Evolutionary conservation across 2,797 vertebrate genomes (phyloP).

Genomic region (Cuculus canorus): DNA sequence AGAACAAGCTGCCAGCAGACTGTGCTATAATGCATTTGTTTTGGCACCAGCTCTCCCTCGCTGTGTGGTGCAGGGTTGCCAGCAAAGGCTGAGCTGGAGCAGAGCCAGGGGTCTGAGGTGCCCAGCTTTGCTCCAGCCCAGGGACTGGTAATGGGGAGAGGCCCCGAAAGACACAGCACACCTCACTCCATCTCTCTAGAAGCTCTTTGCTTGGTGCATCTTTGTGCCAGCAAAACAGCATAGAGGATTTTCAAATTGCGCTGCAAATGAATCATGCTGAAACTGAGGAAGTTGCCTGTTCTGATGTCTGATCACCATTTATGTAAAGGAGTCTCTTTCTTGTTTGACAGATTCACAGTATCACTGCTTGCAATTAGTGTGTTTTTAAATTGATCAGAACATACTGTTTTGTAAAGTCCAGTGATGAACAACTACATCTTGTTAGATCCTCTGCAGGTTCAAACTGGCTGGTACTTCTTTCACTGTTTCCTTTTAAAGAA

Average conservation of each 20-base stretch:
- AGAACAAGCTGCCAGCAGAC: not conserved
- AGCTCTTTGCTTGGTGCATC: not conserved
- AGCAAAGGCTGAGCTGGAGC: not conserved
- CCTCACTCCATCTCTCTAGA: not conserved
- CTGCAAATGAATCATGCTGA: not conserved
- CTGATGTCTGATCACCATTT: not conserved
- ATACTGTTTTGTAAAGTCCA: not conserved
- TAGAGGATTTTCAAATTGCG: not conserved
- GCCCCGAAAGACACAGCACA: rapidly evolving
- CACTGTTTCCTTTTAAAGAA: not conserved
- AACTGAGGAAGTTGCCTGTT: rapidly evolving
- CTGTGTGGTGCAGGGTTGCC: not conserved
- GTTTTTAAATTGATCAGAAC: not conserved
- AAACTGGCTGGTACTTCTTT: not conserved
- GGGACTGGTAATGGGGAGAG: not conserved
- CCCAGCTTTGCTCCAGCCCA: not conserved
- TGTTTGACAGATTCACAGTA: not conserved
- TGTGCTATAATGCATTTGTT: rapidly evolving
- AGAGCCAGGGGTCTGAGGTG: not conserved
- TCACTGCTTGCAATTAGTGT: not conserved
- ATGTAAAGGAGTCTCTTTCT: not conserved
- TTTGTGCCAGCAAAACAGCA: not conserved
- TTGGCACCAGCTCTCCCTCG: not conserved
- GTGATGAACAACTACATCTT: not conserved
- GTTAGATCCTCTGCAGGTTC: not conserved